Conservation (phyloP, 2,888 invertebrate genomes). For the Clanis bilineata region DNA sequence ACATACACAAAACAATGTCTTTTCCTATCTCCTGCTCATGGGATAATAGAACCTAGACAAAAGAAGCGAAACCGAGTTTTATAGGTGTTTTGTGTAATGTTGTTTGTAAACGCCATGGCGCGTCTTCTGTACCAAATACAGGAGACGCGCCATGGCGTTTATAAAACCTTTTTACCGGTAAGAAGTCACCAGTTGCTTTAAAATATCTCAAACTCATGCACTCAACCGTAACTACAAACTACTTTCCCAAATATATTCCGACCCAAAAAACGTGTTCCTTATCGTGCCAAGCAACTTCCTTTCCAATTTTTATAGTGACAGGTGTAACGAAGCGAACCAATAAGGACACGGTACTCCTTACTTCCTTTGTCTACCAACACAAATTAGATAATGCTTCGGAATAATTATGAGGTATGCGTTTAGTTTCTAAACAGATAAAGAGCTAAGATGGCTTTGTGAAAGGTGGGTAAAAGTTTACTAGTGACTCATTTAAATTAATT, state of each 20-base stretch:
- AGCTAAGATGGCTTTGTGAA: neutral
- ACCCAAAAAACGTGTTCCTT: constrained; percentile 9
- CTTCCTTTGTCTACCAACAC: constrained; percentile 70
- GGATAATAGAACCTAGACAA: no score
- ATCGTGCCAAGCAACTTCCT: constrained; percentile 11
- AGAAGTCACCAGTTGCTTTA: neutral
- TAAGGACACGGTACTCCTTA: constrained; percentile 58
- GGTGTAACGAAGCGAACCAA: constrained; percentile 46
- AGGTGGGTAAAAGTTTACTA: neutral
- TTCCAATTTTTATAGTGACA: constrained; percentile 21
- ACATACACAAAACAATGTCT: no score
- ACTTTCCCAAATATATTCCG: constrained; percentile 1
- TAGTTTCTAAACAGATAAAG: constrained; percentile 12
- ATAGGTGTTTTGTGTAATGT: no score
- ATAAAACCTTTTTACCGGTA: neutral
- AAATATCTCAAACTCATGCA: neutral
- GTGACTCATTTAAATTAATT: neutral
- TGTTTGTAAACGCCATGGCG: no score
- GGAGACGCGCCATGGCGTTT: no score
- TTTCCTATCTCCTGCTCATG: no score
- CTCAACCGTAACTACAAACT: neutral
- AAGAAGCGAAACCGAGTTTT: no score
- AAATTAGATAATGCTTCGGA: constrained; percentile 65
- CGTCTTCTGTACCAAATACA: no score
- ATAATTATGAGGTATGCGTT: constrained; percentile 58